Evolutionary conservation across 2,888 invertebrate genomes (phyloP).

Genomic region (Heliconius charithonia): DNA sequence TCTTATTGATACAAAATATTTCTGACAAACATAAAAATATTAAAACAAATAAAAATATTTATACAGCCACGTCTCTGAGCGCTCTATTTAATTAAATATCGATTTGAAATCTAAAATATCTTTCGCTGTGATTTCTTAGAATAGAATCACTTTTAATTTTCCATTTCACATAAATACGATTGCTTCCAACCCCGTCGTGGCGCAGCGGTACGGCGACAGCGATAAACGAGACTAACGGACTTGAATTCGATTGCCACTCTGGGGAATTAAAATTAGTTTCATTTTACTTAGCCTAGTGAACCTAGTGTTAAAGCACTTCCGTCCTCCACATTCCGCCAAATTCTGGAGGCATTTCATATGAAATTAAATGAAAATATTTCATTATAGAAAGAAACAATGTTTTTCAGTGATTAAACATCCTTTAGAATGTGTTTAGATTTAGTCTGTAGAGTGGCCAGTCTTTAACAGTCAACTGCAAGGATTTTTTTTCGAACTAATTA

Average conservation of each 20-base stretch:
- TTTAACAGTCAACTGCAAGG: background rate
- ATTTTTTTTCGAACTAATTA: background rate
- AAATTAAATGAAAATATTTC: no score
- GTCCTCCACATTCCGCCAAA: no score
- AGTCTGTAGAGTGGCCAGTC: background rate
- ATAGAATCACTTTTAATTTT: background rate
- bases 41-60: background rate
- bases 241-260: no score
- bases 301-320: no score
- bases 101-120: constrained; percentile 13
- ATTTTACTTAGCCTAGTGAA: no score
- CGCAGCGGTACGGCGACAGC: background rate
- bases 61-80: background rate
- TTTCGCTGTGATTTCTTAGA: constrained; percentile 12
- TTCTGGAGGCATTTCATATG: no score
- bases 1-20: background rate
- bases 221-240: no score
- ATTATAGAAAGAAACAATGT: no score
- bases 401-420: no score
- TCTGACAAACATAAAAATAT: background rate
- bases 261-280: no score
- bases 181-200: background rate
- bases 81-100: constrained; percentile 22
- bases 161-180: constrained; percentile 1
- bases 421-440: no score